Evolutionary conservation across 1,140 invertebrate genomes (phyloP), one percentile per base, ranked within the genome.

Genomic region (Hycleus phaleratus): DNA sequence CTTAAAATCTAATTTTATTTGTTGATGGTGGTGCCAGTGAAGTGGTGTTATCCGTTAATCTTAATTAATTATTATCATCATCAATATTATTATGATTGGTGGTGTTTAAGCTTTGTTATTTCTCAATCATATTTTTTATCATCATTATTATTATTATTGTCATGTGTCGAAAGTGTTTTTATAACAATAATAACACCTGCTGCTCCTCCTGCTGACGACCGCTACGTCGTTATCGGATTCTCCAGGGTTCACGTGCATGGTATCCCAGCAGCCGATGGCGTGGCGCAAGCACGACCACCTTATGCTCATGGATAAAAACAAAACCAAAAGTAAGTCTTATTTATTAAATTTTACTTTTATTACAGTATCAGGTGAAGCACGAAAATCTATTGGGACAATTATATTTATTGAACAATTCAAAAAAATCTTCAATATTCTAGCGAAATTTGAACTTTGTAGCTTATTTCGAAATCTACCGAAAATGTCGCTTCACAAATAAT

Each of bases 201-300:
- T 68, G 72, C 71, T 73, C 69, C n/a, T 49, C 9, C 1, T n/a
- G 38, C 32, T 49, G 48, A 32, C 40, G 18, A 42, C 40, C 40
- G 40, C 3, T 42, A 42, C 40, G 40, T 11, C 5, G 3, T 42
- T 42, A 11, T 10, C 46, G 2, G 25, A 42, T 44, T 48, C 11
- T 55, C 40, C 57, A 58, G 62, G 55, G 64, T 60, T 66, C 59
- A 42, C 67, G 57, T 65, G 49, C 59, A 66, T 65, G 77, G 78
- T 78, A 76, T 76, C 78, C 68, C 76, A 76, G 73, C 75, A 77
- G 75, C 77, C 78, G 75, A 81, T 80, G 75, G 81, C 82, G 77
- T 85, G 83, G 82, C 84, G 85, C 73, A 83, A 83, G 71, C 83
- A 86, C 73, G 83, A 87, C 75, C 82, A 84, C 71, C 79, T 84